phyloP scores from a whole-genome alignment of 1,140 invertebrate species.

The Galendromus occidentalis region DNA sequence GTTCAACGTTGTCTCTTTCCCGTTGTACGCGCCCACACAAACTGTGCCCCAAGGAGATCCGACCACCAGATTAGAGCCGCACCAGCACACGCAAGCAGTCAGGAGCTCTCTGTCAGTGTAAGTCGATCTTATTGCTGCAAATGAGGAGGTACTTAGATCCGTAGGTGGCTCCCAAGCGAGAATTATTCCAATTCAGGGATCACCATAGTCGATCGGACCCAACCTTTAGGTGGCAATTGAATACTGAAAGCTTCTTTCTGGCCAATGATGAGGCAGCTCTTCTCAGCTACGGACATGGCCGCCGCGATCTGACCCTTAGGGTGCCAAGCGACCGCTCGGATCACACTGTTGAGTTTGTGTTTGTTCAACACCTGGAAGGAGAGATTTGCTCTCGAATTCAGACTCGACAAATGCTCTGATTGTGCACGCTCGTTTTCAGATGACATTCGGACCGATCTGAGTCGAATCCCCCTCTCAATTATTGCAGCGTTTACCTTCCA shows the following conservation, averaged over 20 bases:
- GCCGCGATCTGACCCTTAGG: background rate
- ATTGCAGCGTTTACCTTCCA: constrained; percentile 5
- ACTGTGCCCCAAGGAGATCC: background rate
- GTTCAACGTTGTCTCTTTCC: background rate
- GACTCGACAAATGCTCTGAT: too few species aligned
- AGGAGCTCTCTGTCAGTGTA: background rate
- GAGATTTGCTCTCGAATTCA: background rate
- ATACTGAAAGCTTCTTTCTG: background rate
- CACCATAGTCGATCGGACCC: too few species aligned
- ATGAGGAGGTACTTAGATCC: too few species aligned
- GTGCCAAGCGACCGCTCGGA: background rate
- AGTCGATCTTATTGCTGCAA: background rate
- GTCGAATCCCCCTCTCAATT: too few species aligned
- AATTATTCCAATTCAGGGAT: too few species aligned
- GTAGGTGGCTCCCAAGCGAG: too few species aligned
- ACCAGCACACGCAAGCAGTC: background rate
- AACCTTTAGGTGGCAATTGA: background rate
- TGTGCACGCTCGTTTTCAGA: too few species aligned
- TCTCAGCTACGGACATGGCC: background rate
- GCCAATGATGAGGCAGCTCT: background rate
- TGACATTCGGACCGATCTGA: too few species aligned
- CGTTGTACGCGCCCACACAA: background rate
- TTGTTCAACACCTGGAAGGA: background rate
- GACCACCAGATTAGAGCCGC: background rate
- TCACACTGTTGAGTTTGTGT: background rate